A percentile compares a stretch with the other conserved stretches of the same genome.
Evolutionary conservation across 2,888 invertebrate species (phyloP).

Genomic region (Autographa pulchrina): DNA sequence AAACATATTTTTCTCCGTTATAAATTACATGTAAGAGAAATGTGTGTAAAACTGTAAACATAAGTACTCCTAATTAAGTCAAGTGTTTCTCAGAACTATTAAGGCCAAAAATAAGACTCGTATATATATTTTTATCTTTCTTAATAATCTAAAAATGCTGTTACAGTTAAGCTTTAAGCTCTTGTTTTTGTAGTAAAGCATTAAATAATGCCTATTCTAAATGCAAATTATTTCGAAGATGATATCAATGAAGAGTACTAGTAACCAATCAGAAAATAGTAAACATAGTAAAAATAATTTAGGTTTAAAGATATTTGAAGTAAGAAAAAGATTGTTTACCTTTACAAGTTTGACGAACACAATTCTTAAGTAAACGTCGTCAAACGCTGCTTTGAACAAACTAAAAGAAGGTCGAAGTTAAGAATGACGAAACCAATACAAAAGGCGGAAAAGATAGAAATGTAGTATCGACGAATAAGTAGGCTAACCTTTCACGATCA

Average conservation of each 20-base stretch:
- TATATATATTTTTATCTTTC: slow-evolving; percentile 60
- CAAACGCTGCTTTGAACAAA: slow-evolving; percentile 22
- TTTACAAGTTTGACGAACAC: neutral
- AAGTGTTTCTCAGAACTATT: slow-evolving; percentile 61
- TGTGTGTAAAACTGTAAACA: slow-evolving; percentile 56
- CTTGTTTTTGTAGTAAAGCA: slow-evolving; percentile 31
- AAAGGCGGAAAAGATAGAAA: slow-evolving; percentile 45
- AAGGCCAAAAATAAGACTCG: slow-evolving; percentile 48
- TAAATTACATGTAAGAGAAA: slow-evolving; percentile 45
- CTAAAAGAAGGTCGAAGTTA: slow-evolving; percentile 30
- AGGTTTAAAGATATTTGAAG: neutral
- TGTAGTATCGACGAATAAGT: slow-evolving; percentile 41
- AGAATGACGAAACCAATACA: slow-evolving; percentile 44
- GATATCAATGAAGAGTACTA: neutral
- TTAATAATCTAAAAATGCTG: slow-evolving; percentile 54
- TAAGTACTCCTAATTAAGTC: slow-evolving; percentile 62
- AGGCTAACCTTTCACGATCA: slow-evolving; percentile 54
- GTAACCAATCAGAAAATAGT: neutral
- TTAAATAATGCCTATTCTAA: slow-evolving; percentile 2
- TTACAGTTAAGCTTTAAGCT: slow-evolving; percentile 47
- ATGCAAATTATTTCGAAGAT: neutral
- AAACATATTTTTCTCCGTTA: slow-evolving; percentile 50
- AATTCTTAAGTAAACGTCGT: slow-evolving; percentile 1
- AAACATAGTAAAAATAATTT: neutral
- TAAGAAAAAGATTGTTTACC: neutral